Evolutionary conservation across 2,888 invertebrate species (phyloP).

Genomic region (Pheosia gnoma): DNA sequence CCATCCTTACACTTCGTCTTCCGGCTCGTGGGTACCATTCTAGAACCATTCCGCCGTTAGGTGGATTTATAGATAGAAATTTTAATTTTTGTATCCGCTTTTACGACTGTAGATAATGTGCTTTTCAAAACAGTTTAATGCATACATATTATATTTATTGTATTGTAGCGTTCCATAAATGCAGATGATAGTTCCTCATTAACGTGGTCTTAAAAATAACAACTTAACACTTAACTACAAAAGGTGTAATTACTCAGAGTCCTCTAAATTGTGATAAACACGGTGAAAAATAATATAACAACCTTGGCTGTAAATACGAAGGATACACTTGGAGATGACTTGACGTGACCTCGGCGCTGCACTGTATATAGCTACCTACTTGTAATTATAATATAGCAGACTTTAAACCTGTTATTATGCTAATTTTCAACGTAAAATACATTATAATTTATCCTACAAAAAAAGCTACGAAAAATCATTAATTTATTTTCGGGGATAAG

Average conservation of each 20-base stretch:
- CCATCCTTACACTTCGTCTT: too few species aligned
- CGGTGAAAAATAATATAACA: conserved; percentile 1
- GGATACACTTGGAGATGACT: conserved; percentile 15
- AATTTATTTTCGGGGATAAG: not conserved
- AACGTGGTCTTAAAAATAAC: not conserved
- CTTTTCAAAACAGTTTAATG: too few species aligned
- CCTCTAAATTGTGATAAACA: conserved; percentile 13
- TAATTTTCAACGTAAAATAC: not conserved
- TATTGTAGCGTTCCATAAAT: too few species aligned
- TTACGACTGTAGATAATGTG: too few species aligned
- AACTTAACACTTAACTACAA: too few species aligned
- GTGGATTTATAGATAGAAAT: too few species aligned
- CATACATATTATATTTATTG: too few species aligned
- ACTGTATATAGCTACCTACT: conserved; percentile 6
- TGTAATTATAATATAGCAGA: not conserved
- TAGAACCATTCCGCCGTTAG: too few species aligned
- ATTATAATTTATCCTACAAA: not conserved
- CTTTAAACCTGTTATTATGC: not conserved
- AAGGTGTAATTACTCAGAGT: conserved; percentile 3
- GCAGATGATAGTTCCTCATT: not conserved
- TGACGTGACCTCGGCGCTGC: conserved; percentile 4
- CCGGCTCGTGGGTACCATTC: too few species aligned
- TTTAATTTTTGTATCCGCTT: too few species aligned
- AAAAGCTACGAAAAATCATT: not conserved
- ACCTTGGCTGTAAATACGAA: conserved; percentile 20